Base-by-base conservation (phyloP, 2,888 invertebrate species). In the Papilio gigon region DNA sequence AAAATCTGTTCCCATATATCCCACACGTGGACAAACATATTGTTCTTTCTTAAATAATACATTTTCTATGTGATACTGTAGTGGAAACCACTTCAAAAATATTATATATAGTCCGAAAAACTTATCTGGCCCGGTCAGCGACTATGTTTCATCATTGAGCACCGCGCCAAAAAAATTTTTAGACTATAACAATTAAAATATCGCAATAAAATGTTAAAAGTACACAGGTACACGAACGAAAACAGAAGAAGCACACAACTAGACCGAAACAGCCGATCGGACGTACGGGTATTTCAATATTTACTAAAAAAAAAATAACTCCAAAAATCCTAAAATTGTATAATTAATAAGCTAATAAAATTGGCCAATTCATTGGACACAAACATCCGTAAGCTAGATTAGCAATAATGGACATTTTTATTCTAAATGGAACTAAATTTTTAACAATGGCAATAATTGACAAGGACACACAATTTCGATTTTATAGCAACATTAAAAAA, bases 291-390 rank as follows among this genome's bases (percentile, higher is more conserved):
- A n/a, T 14, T 25, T 27, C 3, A 6, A 47, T 12, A 25, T 50
- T 50, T 22, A 14, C 4, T 20, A 14, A 50, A 47, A 50, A 50
- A 37, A 12, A 9, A 1, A 6, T 37, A 37, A 25, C 5, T 22
- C 22, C 22, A 50, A 50, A 50, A 22, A 22, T 25, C 8, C 53
- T 56, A 30, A 56, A n/a, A 56, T 53, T 30, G 27, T 53, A 27
- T n/a, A 3, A 25, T 50, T 50, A 25, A 14, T 9, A 53, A 53
- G 53, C 27, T 53, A 50, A 50, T 47, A 50, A 53, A 53, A 53
- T 27, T 53, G 53, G 53, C 53, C 53, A 53, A 53, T 53, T 53
- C n/a, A 53, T 30, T 27, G 53, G 53, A 30, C 53, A 53, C 4
- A 47, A 25, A 22, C 4, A 35, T 1, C 11, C 22, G 25, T 50